Conservation (phyloP, 2,888 invertebrate species). For the Synergus laeviventris region DNA sequence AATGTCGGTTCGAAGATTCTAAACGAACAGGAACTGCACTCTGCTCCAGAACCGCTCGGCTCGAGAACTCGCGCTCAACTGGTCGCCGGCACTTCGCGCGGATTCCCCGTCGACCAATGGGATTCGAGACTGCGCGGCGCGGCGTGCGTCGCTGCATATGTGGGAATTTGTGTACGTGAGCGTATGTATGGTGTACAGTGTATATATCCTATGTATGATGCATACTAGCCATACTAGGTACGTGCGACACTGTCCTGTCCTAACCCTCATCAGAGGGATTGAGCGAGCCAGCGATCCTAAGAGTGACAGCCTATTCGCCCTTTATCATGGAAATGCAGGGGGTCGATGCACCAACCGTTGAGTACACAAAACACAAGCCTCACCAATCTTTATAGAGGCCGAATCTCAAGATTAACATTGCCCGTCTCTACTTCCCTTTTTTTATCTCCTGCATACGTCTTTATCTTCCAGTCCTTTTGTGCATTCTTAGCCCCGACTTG, state of each 20-base stretch:
- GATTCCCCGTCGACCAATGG: slow-evolving; percentile 67
- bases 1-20: slow-evolving; percentile 9
- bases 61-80: slow-evolving; percentile 75
- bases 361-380: slow-evolving; percentile 19
- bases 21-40: slow-evolving; percentile 40
- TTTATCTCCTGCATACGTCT: slow-evolving; percentile 41
- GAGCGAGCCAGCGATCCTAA: slow-evolving; percentile 35
- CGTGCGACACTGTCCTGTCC: slow-evolving; percentile 15
- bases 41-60: slow-evolving; percentile 64
- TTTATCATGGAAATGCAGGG: slow-evolving; percentile 58
- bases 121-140: slow-evolving; percentile 72
- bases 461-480: slow-evolving; percentile 37
- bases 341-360: slow-evolving; percentile 46
- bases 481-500: slow-evolving; percentile 29
- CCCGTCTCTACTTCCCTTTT: slow-evolving; percentile 45
- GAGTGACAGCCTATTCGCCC: slow-evolving; percentile 36
- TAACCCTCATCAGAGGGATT: slow-evolving; percentile 36
- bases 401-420: slow-evolving; percentile 40
- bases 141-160: slow-evolving; percentile 43
- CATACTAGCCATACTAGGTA: slow-evolving; percentile 6
- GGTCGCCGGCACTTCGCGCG: slow-evolving; percentile 71
- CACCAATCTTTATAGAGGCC: slow-evolving; percentile 2
- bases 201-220: slow-evolving; percentile 24
- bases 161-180: slow-evolving; percentile 28
- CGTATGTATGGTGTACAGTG: background rate